Evolutionary conservation across 2,888 invertebrate species (phyloP).

Genomic region (Oasisia sp.): DNA sequence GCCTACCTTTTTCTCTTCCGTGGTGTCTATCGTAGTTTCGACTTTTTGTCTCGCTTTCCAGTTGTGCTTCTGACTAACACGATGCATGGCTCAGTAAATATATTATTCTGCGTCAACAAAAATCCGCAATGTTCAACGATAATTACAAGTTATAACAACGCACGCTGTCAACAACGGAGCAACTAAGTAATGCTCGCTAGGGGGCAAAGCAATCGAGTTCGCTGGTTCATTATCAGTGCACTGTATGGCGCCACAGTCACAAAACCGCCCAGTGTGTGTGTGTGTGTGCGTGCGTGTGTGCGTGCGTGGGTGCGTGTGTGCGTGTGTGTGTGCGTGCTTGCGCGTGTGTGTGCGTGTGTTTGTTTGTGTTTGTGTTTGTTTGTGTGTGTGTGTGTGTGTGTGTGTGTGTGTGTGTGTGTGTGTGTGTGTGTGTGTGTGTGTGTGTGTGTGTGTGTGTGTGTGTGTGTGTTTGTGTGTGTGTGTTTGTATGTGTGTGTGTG

Average conservation of each 20-base stretch:
- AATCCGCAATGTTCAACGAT: background rate
- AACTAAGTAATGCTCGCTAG: background rate
- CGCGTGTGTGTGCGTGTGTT: too few species aligned
- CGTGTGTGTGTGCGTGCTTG: too few species aligned
- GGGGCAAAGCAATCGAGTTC: background rate
- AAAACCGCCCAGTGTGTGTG: background rate
- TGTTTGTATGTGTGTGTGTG: too few species aligned
- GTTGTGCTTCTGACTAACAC: slow-evolving; percentile 45
- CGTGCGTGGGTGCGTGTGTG: too few species aligned
- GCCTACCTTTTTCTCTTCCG: slow-evolving; percentile 49
- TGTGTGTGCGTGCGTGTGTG: too few species aligned
- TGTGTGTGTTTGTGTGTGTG: too few species aligned
- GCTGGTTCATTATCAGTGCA: background rate
- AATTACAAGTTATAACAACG: background rate
- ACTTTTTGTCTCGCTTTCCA: slow-evolving; percentile 57
- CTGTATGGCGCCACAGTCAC: background rate
- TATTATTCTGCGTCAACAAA: background rate
- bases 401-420: too few species aligned
- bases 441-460: too few species aligned
- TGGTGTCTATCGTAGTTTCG: slow-evolving; percentile 46
- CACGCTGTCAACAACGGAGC: background rate
- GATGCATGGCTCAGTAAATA: slow-evolving; percentile 14
- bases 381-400: too few species aligned
- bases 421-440: too few species aligned
- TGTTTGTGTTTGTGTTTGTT: too few species aligned